Evolutionary conservation across 2,113 vertebrate species (phyloP).

Genomic region (Salvelinus sp.): DNA sequence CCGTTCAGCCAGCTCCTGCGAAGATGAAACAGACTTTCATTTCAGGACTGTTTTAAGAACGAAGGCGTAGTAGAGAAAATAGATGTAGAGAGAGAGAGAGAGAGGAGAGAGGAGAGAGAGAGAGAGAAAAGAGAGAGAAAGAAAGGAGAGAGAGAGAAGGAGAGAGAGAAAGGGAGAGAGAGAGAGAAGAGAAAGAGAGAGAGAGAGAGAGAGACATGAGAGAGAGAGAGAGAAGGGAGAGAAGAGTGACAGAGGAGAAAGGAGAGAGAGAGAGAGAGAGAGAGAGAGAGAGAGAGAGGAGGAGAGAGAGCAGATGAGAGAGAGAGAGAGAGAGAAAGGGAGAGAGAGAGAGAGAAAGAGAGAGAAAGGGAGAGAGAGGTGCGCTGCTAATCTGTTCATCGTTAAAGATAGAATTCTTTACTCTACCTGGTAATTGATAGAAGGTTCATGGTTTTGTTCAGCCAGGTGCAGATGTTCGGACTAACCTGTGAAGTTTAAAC

Average conservation of each 20-base stretch:
- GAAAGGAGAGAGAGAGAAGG: neutral
- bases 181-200: too few species aligned
- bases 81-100: too few species aligned
- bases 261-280: neutral
- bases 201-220: neutral
- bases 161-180: neutral
- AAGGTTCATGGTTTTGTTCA: neutral
- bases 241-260: too few species aligned
- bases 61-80: neutral
- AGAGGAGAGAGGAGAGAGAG: too few species aligned
- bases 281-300: too few species aligned
- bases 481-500: neutral
- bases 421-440: slow-evolving; percentile 26
- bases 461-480: slow-evolving; percentile 21
- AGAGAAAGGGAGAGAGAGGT: neutral
- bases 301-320: too few species aligned
- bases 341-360: neutral
- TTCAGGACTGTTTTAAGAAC: slow-evolving; percentile 14
- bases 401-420: slow-evolving; percentile 17
- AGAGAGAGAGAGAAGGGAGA: neutral
- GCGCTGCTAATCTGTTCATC: neutral
- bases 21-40: slow-evolving; percentile 43
- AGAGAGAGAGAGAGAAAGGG: neutral
- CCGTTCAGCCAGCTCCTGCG: slow-evolving; percentile 51
- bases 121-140: too few species aligned